phyloP scores from a whole-genome alignment of 2,888 invertebrate genomes.

The Osmoderma eremita region DNA sequence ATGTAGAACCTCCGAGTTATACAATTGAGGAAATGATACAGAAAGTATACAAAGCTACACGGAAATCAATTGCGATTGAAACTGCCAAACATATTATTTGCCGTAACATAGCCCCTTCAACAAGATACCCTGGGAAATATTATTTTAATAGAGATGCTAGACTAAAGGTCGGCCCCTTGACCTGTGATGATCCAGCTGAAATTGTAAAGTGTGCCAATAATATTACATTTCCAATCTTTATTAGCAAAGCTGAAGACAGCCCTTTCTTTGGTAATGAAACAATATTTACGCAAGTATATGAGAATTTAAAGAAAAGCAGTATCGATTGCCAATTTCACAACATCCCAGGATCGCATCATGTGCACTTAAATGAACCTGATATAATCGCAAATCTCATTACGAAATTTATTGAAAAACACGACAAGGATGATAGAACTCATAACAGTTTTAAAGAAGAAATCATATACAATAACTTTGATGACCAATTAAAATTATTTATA shows the following conservation, averaged over 20 bases:
- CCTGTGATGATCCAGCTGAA: slow-evolving; percentile 67
- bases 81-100: slow-evolving; percentile 56
- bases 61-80: slow-evolving; percentile 49
- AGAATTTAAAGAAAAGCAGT: slow-evolving; percentile 66
- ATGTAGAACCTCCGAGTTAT: slow-evolving; percentile 69
- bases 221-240: slow-evolving; percentile 72
- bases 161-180: slow-evolving; percentile 67
- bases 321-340: slow-evolving; percentile 67
- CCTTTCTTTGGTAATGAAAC: slow-evolving; percentile 40
- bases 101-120: slow-evolving; percentile 67
- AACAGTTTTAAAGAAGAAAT: slow-evolving; percentile 39
- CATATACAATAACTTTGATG: slow-evolving; percentile 13
- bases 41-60: slow-evolving; percentile 63
- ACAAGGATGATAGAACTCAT: slow-evolving; percentile 21
- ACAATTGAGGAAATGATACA: slow-evolving; percentile 69
- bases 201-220: slow-evolving; percentile 67
- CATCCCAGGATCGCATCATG: slow-evolving; percentile 77
- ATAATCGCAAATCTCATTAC: slow-evolving; percentile 17
- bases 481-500: too few species aligned
- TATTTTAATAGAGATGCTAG: slow-evolving; percentile 71
- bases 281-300: slow-evolving; percentile 51
- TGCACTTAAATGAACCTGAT: slow-evolving; percentile 78
- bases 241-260: slow-evolving; percentile 66
- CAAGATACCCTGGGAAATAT: slow-evolving; percentile 67
- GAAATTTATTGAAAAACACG: slow-evolving; percentile 37